phyloP scores from a whole-genome alignment of 2,113 vertebrate genomes.

The Grammomys dolichurus region DNA sequence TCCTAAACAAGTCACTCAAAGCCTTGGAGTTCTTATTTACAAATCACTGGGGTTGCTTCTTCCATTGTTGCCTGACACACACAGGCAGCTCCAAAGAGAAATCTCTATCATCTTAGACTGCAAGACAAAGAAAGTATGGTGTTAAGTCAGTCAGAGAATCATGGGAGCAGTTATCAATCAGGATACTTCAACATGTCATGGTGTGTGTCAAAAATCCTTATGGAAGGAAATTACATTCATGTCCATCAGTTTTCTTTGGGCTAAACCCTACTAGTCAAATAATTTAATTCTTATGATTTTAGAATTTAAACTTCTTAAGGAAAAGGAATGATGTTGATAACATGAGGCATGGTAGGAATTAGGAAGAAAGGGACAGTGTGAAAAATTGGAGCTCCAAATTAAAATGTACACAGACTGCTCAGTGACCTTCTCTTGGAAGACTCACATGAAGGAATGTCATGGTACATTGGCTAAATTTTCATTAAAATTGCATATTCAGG shows the following conservation, averaged over 20 bases:
- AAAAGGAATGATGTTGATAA: conserved; percentile 17
- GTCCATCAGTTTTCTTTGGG: conserved; percentile 43
- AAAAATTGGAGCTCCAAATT: conserved; percentile 59
- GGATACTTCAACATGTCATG: neutral
- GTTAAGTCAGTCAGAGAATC: neutral
- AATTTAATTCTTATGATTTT: conserved; percentile 52
- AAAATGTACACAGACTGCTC: conserved; percentile 42
- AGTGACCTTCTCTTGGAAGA: conserved; percentile 31
- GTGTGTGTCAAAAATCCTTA: neutral
- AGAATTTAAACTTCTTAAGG: conserved; percentile 4
- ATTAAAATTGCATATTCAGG: conserved; percentile 56
- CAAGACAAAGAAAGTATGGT: neutral
- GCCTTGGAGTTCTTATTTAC: neutral
- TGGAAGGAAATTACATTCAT: neutral
- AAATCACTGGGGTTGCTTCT: neutral
- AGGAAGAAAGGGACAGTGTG: conserved; percentile 29
- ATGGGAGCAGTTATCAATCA: neutral
- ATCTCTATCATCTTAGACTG: neutral
- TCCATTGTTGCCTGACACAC: neutral
- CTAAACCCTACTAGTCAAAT: neutral
- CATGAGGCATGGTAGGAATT: neutral
- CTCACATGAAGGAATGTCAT: conserved; percentile 36
- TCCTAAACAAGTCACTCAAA: neutral
- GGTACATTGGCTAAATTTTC: conserved; percentile 35
- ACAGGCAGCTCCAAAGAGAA: neutral